Percentiles rank a stretch among this genome's conserved stretches.
Conservation (phyloP, 2,113 vertebrate species). For the Semnornis frantzii region DNA sequence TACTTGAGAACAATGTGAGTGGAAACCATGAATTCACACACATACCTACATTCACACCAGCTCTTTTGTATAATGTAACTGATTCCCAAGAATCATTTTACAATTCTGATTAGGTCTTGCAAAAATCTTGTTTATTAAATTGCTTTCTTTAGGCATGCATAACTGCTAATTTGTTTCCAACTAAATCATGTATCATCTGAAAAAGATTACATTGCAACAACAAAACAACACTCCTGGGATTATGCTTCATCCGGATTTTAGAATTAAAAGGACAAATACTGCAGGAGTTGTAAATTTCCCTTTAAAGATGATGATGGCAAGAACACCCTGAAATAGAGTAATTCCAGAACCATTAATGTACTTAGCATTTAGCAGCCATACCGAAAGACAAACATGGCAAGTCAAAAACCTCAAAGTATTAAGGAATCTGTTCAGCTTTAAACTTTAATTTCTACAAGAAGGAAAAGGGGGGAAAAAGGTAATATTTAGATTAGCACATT, state of each 20-base stretch:
- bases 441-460: not conserved
- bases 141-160: slow-evolving; percentile 76
- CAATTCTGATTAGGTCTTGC: slow-evolving; percentile 74
- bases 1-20: slow-evolving; percentile 8
- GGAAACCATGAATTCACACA: slow-evolving; percentile 24
- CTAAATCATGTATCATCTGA: slow-evolving; percentile 72
- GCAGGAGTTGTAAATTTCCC: slow-evolving; percentile 29
- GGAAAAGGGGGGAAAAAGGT: too few relatives aligned
- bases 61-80: slow-evolving; percentile 54
- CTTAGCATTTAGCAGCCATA: not conserved
- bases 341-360: not conserved
- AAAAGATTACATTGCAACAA: slow-evolving; percentile 63
- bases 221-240: slow-evolving; percentile 62
- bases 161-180: slow-evolving; percentile 77
- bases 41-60: slow-evolving; percentile 19
- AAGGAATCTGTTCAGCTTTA: not conserved
- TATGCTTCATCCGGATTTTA: slow-evolving; percentile 60
- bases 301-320: not conserved
- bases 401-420: not conserved
- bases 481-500: not conserved
- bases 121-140: slow-evolving; percentile 78
- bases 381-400: not conserved
- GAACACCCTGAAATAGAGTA: not conserved
- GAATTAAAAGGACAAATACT: slow-evolving; percentile 61
- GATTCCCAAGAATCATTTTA: slow-evolving; percentile 66